Percentiles rank a stretch among this genome's conserved stretches.
Conservation (phyloP, 2,797 vertebrate species). For the Xerus rutilus region DNA sequence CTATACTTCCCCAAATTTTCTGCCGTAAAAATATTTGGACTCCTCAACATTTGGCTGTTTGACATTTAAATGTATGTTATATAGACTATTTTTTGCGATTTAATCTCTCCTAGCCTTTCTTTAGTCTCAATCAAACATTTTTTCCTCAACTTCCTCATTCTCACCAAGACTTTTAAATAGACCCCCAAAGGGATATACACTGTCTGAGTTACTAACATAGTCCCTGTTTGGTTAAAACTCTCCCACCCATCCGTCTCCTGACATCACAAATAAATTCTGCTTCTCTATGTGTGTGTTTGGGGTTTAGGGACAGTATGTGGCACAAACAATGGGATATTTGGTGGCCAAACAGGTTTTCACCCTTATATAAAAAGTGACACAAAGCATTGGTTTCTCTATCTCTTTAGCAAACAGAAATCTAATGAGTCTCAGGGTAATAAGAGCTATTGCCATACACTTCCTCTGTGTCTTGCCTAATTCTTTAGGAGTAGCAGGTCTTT, state of each 20-base stretch:
- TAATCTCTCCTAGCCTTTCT: constrained; percentile 5
- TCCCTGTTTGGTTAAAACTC: background rate
- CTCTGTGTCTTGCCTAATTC: background rate
- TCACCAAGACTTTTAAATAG: constrained; percentile 56
- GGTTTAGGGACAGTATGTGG: background rate
- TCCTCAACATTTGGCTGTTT: background rate
- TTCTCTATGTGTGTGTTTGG: background rate
- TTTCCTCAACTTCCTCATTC: constrained; percentile 68
- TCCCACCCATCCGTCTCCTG: background rate
- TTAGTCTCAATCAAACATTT: constrained; percentile 24
- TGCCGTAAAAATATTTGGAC: background rate
- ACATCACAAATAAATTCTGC: background rate
- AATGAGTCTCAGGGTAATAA: background rate
- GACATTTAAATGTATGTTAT: constrained; percentile 13
- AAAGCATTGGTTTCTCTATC: background rate
- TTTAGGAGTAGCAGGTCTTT: background rate
- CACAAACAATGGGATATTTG: background rate
- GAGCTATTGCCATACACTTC: background rate
- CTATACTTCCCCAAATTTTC: background rate
- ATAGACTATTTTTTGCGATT: constrained; percentile 30
- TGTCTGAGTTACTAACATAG: constrained; percentile 44
- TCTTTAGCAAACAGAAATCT: background rate
- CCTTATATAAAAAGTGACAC: background rate
- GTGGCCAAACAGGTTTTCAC: background rate
- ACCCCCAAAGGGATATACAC: constrained; percentile 41